Percentiles rank a stretch among this genome's conserved stretches.
Conservation (phyloP, 2,797 vertebrate genomes). For the Epinephelus coioides region DNA sequence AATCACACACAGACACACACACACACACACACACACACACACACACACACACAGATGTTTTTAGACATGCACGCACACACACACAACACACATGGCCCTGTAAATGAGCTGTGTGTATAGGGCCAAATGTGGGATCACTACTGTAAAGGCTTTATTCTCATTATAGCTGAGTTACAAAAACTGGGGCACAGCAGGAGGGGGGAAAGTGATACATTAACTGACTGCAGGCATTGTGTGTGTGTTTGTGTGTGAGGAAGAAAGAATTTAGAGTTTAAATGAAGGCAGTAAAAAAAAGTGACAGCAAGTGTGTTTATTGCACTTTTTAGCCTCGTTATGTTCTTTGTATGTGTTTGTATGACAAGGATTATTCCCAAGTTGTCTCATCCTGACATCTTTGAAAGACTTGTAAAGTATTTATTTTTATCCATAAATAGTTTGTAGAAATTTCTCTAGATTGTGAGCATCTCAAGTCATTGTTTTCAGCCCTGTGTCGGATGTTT, state of each 20-base stretch:
- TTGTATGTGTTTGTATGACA: slow-evolving; percentile 51
- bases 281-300: slow-evolving; percentile 50
- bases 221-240: slow-evolving; percentile 53
- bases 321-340: slow-evolving; percentile 44
- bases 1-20: slow-evolving; percentile 17
- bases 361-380: slow-evolving; percentile 51
- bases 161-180: slow-evolving; percentile 71
- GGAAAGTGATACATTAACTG: slow-evolving; percentile 73
- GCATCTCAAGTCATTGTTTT: slow-evolving; percentile 6
- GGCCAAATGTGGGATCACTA: slow-evolving; percentile 59
- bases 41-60: neutral
- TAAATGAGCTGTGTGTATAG: slow-evolving; percentile 70
- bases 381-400: slow-evolving; percentile 49
- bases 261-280: slow-evolving; percentile 55
- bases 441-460: neutral
- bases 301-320: slow-evolving; percentile 38
- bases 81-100: slow-evolving; percentile 20
- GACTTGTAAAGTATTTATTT: slow-evolving; percentile 37
- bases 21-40: slow-evolving; percentile 15
- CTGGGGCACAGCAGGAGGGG: slow-evolving; percentile 76
- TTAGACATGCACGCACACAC: too few species aligned
- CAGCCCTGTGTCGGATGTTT: neutral
- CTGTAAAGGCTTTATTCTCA: slow-evolving; percentile 70
- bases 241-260: slow-evolving; percentile 30
- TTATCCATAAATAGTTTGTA: slow-evolving; percentile 12